A percentile compares a stretch with the other conserved stretches of the same genome.
phyloP scores from a whole-genome alignment of 2,888 invertebrate species.

The Aricia artaxerxes region DNA sequence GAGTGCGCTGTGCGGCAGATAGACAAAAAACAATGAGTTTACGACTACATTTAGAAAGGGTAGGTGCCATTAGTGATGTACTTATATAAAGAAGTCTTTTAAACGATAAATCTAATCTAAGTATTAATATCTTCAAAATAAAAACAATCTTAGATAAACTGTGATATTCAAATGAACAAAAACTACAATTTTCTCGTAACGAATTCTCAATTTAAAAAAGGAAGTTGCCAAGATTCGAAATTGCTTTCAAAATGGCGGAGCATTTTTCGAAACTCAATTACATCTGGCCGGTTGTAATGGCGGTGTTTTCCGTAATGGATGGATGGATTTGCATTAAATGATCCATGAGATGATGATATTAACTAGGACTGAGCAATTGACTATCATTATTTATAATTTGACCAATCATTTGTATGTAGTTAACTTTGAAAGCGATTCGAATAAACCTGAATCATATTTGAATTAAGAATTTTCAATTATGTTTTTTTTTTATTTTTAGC shows the following conservation, averaged over 20 bases:
- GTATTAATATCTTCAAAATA: too few species aligned
- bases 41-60: too few species aligned
- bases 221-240: slow-evolving; percentile 54
- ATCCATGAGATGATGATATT: slow-evolving; percentile 67
- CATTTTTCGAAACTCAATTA: slow-evolving; percentile 71
- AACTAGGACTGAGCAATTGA: slow-evolving; percentile 51
- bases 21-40: too few species aligned
- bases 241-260: slow-evolving; percentile 65
- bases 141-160: background rate
- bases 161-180: background rate
- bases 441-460: background rate
- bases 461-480: slow-evolving; percentile 9
- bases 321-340: slow-evolving; percentile 77
- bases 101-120: too few species aligned
- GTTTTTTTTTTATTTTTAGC: background rate
- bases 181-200: slow-evolving; percentile 34
- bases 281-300: slow-evolving; percentile 61
- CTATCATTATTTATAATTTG: background rate
- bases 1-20: too few species aligned
- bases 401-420: slow-evolving; percentile 6
- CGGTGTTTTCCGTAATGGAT: slow-evolving; percentile 64
- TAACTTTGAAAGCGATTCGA: slow-evolving; percentile 7
- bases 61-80: too few species aligned
- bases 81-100: too few species aligned
- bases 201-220: slow-evolving; percentile 33